These are phyloP conservation scores for Ariolimax columbianus DNA, from an alignment of 2,888 invertebrate genomes.

Conservation along the genomic window DNA sequence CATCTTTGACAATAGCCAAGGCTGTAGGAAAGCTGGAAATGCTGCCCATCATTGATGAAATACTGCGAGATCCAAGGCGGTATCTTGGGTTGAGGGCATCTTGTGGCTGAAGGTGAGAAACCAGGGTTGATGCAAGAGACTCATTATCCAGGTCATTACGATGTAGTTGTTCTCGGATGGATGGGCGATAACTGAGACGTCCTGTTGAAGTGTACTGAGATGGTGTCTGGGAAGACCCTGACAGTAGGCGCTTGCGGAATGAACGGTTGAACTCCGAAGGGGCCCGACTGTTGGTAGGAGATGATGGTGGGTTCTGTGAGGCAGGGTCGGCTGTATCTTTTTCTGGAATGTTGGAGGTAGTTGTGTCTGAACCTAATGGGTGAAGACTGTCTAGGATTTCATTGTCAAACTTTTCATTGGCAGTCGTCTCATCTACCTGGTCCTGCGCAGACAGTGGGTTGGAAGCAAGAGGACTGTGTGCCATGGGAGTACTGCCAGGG, in stretches of 20 bases:
- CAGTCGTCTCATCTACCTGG: background rate
- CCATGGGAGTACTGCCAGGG: conserved; percentile 27
- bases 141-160: conserved; percentile 46
- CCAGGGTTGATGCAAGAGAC: conserved; percentile 46
- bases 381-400: background rate
- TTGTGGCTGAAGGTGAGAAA: conserved; percentile 41
- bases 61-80: conserved; percentile 42
- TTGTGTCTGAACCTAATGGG: background rate
- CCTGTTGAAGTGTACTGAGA: conserved; percentile 46
- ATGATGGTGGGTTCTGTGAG: conserved; percentile 27
- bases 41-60: conserved; percentile 45
- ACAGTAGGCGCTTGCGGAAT: conserved; percentile 38
- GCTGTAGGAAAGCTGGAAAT: conserved; percentile 47
- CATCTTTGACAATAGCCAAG: conserved; percentile 47
- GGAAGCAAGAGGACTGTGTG: conserved; percentile 36
- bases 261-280: conserved; percentile 25
- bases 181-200: conserved; percentile 31
- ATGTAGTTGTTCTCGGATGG: conserved; percentile 36
- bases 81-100: conserved; percentile 42
- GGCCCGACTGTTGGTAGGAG: conserved; percentile 41
- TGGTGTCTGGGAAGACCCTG: conserved; percentile 35
- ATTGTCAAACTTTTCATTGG: background rate
- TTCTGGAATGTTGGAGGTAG: background rate
- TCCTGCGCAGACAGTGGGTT: conserved; percentile 25
- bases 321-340: background rate